Base-by-base conservation (phyloP, 2,113 vertebrate genomes). In the Actenoides lindsayi region DNA sequence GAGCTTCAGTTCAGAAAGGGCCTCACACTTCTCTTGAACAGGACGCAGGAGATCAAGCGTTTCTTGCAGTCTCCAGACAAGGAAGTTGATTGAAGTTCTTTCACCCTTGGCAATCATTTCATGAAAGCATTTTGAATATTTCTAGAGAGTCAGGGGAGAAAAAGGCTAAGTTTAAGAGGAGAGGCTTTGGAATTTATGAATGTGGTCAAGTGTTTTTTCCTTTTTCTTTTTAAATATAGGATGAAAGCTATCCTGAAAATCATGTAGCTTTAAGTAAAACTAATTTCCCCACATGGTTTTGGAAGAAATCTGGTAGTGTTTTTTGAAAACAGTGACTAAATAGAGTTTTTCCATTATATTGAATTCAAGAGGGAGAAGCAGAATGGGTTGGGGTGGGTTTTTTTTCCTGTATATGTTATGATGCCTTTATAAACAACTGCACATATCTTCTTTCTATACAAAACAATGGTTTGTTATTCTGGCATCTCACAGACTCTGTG, bases 11-110 rank as follows among this genome's bases (percentile, higher is more conserved):
- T 48, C 20, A 33, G 56, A 57, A 56, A 35, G 59, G 10, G 17
- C 5, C 90, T 94, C 90, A 96, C 96, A 64, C 64, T 94, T 77
- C 19, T 62, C 68, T 65, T 97, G 96, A 41, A 3, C 28, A 30
- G 87, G 75, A 31, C 19, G 85, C 48, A 97, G 86, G 6, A 46
- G 31, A 56, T 71, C 59, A 3, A 97, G 96, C 1, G 8, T 25
- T 57, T 89, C 56, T 67, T 97, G 83, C 54, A 95, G 46, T 16
- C 1, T 54, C 94, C 81, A 89, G 8, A 21, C 63, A 33, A 97
- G 89, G 21, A 4, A 42, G 64, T 96, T 94, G 60, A 97, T 57
- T 57, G 95, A 91, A 84, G 73, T 42, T 50, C 46, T 83, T 59
- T 91, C 89, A 75, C 31, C 59, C 12, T 60, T 73, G 51, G 39